Percentiles rank a stretch among this genome's conserved stretches.
These are phyloP conservation scores for Eilema griseolum DNA, from an alignment of 2,888 invertebrate species.

Conservation along the genomic window DNA sequence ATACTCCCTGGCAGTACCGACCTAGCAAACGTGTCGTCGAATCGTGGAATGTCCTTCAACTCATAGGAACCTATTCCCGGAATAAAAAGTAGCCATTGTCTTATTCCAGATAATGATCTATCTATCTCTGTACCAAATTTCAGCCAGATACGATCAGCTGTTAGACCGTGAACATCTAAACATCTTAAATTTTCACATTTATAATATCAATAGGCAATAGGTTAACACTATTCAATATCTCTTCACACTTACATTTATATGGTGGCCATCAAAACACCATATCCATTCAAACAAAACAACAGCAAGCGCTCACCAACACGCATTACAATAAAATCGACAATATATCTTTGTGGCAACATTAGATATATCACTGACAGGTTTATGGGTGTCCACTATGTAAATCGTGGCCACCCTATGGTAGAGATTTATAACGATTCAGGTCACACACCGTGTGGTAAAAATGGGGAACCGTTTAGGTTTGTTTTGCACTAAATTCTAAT, in stretches of 20 bases:
- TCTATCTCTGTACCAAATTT: no score
- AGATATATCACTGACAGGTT: slow-evolving; percentile 73
- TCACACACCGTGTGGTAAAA: slow-evolving; percentile 50
- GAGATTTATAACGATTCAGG: slow-evolving; percentile 66
- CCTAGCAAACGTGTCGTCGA: no score
- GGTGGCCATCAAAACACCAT: slow-evolving; percentile 12
- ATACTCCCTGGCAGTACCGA: no score
- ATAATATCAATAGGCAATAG: no score
- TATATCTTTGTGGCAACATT: slow-evolving; percentile 62
- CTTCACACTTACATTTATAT: slow-evolving; percentile 13
- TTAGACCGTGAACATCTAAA: no score
- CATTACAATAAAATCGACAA: slow-evolving; percentile 52
- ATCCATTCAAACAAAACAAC: slow-evolving; percentile 26
- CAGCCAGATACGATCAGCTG: no score
- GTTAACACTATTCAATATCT: background rate
- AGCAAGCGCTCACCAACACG: slow-evolving; percentile 32
- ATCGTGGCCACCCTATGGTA: slow-evolving; percentile 56
- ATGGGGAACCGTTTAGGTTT: slow-evolving; percentile 49
- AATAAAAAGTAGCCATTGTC: no score
- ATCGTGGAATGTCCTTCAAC: no score
- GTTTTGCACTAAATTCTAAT: background rate
- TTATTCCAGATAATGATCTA: no score
- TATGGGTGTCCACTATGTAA: slow-evolving; percentile 61
- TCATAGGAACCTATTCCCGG: no score
- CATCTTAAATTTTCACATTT: no score